Evolutionary conservation across 2,113 vertebrate genomes (phyloP).

Genomic region (Leptobrachium leishanense): DNA sequence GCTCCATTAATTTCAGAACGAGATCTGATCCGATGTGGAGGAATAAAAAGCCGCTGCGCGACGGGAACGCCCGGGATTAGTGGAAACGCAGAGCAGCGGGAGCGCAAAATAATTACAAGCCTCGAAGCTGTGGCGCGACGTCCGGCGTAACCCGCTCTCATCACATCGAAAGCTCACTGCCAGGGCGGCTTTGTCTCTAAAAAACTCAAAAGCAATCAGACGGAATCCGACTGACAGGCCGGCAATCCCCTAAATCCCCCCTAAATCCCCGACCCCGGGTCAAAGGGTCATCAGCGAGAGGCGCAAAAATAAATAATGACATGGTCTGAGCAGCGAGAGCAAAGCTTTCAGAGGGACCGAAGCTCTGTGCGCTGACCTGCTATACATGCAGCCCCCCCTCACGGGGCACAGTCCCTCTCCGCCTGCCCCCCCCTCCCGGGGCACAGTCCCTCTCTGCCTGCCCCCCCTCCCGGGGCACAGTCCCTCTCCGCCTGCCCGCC

Average conservation of each 20-base stretch:
- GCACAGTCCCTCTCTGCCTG: not conserved
- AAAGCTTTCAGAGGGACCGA: not conserved
- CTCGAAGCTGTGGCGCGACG: not conserved
- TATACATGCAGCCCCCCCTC: not conserved
- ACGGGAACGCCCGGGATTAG: no score
- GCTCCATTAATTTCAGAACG: no score
- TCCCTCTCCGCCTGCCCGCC: no score
- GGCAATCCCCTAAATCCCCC: slow-evolving; percentile 11
- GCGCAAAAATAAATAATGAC: not conserved
- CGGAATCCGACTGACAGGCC: not conserved
- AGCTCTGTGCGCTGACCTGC: not conserved
- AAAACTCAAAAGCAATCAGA: not conserved
- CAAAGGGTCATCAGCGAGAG: slow-evolving; percentile 11
- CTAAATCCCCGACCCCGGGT: slow-evolving; percentile 1
- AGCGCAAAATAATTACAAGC: no score
- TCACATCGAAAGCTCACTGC: not conserved
- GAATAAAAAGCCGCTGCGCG: no score
- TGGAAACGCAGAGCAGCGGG: no score
- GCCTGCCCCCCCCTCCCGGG: not conserved
- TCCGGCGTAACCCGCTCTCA: not conserved
- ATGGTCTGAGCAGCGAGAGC: not conserved
- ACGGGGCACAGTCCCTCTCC: not conserved
- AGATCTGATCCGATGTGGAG: no score
- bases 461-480: not conserved
- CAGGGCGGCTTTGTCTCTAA: not conserved